Conservation (phyloP, 1,140 invertebrate genomes). For the Orchestia grillus region DNA sequence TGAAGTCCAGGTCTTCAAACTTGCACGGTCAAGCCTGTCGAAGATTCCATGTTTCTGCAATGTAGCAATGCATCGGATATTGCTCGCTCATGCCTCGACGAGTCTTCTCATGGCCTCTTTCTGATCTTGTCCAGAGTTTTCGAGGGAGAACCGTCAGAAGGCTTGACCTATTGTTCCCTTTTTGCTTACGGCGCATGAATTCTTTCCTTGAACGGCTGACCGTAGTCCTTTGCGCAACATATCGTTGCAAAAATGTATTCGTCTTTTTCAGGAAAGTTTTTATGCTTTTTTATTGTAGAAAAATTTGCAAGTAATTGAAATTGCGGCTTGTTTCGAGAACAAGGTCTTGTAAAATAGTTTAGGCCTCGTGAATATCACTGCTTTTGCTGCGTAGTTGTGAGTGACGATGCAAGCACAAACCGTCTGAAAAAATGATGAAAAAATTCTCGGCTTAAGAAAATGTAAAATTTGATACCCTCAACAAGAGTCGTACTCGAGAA, state of each 20-base stretch:
- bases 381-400: not conserved
- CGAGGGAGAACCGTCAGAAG: not conserved
- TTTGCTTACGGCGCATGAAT: not conserved
- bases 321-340: not conserved
- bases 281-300: not conserved
- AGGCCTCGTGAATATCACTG: not conserved
- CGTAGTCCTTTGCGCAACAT: not conserved
- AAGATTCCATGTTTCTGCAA: not conserved
- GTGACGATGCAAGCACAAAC: not conserved
- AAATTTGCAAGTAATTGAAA: not conserved
- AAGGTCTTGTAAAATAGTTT: not conserved
- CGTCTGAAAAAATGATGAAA: not conserved
- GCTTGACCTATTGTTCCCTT: not conserved
- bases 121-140: not conserved
- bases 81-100: slow-evolving; percentile 1
- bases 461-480: not conserved
- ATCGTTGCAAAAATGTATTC: not conserved
- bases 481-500: not conserved
- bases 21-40: not conserved
- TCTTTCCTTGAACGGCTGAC: not conserved
- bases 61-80: not conserved
- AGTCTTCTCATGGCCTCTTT: not conserved
- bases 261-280: not conserved
- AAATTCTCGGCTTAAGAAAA: not conserved
- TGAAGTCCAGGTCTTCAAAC: not conserved